Evolutionary conservation across 2,113 vertebrate genomes (phyloP).

Genomic region (Murina feae): DNA sequence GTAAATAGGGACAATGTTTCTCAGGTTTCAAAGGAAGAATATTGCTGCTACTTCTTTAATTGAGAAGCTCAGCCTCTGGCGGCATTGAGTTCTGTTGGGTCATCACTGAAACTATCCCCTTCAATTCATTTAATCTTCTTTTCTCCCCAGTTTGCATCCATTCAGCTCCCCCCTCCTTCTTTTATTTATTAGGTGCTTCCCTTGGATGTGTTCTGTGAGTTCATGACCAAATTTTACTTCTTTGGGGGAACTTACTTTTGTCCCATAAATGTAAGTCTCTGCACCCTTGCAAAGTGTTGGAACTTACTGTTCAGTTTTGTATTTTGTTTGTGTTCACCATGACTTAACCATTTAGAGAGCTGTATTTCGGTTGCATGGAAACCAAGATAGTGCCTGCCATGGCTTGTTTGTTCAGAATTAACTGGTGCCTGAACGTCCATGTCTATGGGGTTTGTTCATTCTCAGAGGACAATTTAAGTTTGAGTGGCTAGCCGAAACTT

Average conservation of each 20-base stretch:
- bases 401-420: not conserved
- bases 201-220: not conserved
- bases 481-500: not conserved
- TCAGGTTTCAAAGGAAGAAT: not conserved
- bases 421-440: not conserved
- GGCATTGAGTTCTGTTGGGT: not conserved
- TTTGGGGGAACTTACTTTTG: not conserved
- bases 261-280: not conserved
- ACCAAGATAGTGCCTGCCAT: not conserved
- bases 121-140: not conserved
- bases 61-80: not conserved
- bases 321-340: not conserved
- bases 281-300: not conserved
- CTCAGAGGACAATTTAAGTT: constrained; percentile 16
- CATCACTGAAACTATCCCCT: not conserved
- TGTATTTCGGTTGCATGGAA: not conserved
- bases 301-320: not conserved
- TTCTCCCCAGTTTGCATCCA: not conserved
- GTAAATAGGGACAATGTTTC: not conserved
- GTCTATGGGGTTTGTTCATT: not conserved
- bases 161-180: not conserved
- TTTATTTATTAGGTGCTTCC: not conserved
- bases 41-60: not conserved
- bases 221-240: not conserved
- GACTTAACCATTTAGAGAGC: not conserved